A percentile compares a stretch with the other conserved stretches of the same genome.
phyloP scores from a whole-genome alignment of 2,888 invertebrate species.

The Lepidochrysops patricia region DNA sequence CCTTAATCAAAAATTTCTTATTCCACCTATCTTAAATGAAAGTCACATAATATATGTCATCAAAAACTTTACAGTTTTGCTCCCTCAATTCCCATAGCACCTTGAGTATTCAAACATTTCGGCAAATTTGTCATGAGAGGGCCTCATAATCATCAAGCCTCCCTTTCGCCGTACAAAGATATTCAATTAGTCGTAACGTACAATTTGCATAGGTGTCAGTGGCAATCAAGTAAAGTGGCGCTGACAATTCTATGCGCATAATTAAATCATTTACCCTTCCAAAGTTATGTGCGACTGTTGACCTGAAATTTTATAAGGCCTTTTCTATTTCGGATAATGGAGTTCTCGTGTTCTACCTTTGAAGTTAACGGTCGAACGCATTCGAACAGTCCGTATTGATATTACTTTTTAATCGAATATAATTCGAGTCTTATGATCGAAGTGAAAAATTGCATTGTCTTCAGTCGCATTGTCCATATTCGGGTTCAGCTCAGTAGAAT shows the following conservation, averaged over 20 bases:
- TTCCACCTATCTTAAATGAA: too few species aligned
- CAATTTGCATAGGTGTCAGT: slow-evolving; percentile 70
- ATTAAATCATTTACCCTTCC: slow-evolving; percentile 60
- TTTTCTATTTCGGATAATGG: slow-evolving; percentile 17
- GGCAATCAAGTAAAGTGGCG: slow-evolving; percentile 65
- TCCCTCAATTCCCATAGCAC: neutral
- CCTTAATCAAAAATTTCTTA: too few species aligned
- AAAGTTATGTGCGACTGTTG: slow-evolving; percentile 39
- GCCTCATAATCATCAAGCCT: slow-evolving; percentile 17
- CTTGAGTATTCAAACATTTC: neutral
- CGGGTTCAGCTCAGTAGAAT: neutral
- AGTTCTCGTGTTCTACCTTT: slow-evolving; percentile 14
- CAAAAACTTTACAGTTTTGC: too few species aligned
- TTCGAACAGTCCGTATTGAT: neutral
- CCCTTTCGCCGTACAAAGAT: slow-evolving; percentile 53
- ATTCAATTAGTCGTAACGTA: slow-evolving; percentile 66
- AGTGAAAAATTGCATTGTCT: neutral
- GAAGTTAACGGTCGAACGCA: neutral
- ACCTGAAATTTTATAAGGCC: slow-evolving; percentile 26
- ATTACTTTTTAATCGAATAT: neutral
- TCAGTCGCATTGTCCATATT: neutral
- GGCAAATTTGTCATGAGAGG: neutral
- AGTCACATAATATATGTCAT: neutral
- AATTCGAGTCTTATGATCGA: neutral
- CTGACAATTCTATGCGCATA: slow-evolving; percentile 55